These are phyloP conservation scores for Lucilia sericata DNA, from an alignment of 1,140 invertebrate species.

Conservation along the genomic window DNA sequence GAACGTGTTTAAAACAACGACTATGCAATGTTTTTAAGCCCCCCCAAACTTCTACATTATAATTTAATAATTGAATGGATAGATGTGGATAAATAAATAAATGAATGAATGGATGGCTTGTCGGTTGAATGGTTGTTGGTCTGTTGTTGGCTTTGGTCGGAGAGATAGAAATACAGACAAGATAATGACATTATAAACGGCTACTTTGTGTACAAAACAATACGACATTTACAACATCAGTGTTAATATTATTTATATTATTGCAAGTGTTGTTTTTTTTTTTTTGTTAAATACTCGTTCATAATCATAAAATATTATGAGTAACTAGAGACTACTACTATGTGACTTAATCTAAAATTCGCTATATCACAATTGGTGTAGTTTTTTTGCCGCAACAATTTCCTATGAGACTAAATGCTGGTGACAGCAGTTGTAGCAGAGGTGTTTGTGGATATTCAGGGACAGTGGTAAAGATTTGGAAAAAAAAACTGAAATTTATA, in stretches of 20 bases:
- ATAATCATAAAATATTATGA: slow-evolving; percentile 41
- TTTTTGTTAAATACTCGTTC: background rate
- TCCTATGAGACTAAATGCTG: slow-evolving; percentile 19
- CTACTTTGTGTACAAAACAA: background rate
- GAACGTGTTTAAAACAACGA: slow-evolving; percentile 29
- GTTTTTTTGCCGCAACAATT: background rate
- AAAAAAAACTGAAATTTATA: no score
- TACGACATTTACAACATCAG: background rate
- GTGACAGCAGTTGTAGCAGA: background rate
- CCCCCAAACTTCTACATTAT: background rate
- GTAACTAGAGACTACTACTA: slow-evolving; percentile 13
- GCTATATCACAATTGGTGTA: background rate
- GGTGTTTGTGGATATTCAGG: background rate
- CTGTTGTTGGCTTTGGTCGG: background rate
- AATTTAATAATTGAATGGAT: background rate
- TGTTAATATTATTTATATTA: background rate
- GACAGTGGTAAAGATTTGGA: background rate
- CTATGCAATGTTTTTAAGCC: background rate
- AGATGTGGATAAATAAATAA: background rate
- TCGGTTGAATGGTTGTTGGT: no score
- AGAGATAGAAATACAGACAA: background rate
- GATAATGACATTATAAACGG: background rate
- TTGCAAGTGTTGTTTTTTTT: background rate
- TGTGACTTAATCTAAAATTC: slow-evolving; percentile 27
- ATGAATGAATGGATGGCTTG: no score